phyloP scores from a whole-genome alignment of 2,113 vertebrate genomes.

The Bombycilla garrulus region DNA sequence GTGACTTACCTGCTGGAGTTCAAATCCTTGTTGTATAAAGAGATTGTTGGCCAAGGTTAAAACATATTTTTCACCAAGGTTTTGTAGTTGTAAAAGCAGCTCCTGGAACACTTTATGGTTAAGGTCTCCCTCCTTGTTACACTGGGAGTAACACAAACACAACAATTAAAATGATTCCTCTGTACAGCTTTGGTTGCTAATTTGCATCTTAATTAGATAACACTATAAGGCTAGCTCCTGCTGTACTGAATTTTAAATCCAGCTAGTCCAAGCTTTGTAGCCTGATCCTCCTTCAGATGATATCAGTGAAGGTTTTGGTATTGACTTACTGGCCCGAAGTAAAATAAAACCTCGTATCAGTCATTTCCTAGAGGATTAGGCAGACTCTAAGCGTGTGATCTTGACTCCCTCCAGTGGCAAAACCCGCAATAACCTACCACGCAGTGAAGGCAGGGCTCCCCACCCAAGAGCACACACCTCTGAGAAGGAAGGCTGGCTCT shows the following conservation, averaged over 20 bases:
- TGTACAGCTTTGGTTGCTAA: background rate
- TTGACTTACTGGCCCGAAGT: background rate
- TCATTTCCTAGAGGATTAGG: background rate
- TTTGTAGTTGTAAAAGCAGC: slow-evolving; percentile 66
- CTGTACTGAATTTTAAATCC: background rate
- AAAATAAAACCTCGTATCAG: background rate
- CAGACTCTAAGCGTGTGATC: background rate
- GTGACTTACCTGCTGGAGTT: slow-evolving; percentile 34
- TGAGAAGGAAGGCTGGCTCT: background rate
- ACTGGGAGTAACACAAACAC: background rate
- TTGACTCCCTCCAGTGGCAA: slow-evolving; percentile 36
- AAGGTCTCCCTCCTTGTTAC: background rate
- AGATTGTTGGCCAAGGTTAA: slow-evolving; percentile 71
- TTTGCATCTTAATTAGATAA: background rate
- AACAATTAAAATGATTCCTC: background rate
- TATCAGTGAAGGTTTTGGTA: background rate
- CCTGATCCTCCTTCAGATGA: background rate
- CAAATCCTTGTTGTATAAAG: slow-evolving; percentile 58
- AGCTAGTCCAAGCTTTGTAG: background rate
- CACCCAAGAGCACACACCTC: background rate
- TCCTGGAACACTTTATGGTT: slow-evolving; percentile 52
- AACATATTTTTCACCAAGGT: slow-evolving; percentile 9
- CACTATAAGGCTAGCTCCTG: background rate
- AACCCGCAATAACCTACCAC: rapidly evolving
- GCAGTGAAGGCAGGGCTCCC: background rate